A percentile compares a stretch with the other conserved stretches of the same genome.
Evolutionary conservation across 2,888 invertebrate genomes (phyloP).

Genomic region (Hyposoter didymator): DNA sequence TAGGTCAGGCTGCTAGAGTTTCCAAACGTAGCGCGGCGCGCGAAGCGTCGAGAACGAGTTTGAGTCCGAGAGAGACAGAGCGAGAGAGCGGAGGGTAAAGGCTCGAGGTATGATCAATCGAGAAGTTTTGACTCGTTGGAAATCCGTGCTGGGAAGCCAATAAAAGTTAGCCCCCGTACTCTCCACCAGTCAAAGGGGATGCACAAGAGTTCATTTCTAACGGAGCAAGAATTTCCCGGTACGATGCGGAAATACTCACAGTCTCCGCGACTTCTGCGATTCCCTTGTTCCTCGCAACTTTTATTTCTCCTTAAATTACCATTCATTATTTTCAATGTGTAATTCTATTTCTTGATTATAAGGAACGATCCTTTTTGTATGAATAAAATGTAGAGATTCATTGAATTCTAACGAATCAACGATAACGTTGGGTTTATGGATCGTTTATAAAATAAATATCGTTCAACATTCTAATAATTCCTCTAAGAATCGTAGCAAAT

Average conservation of each 20-base stretch:
- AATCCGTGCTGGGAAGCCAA: constrained; percentile 58
- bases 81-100: constrained; percentile 10
- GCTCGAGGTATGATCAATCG: constrained; percentile 58
- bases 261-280: background rate
- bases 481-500: too few relatives aligned
- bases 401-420: too few relatives aligned
- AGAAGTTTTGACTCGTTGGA: constrained; percentile 54
- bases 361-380: background rate
- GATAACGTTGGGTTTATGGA: too few relatives aligned
- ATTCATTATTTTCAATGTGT: background rate
- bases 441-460: too few relatives aligned
- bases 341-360: background rate
- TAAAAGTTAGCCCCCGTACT: constrained; percentile 49
- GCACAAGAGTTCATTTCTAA: constrained; percentile 31
- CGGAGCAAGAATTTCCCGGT: background rate
- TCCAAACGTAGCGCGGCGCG: constrained; percentile 3
- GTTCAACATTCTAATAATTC: too few relatives aligned
- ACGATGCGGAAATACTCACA: background rate
- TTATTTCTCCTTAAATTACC: background rate
- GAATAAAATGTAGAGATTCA: background rate
- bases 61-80: background rate
- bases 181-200: constrained; percentile 1
- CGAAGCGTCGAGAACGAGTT: background rate
- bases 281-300: background rate
- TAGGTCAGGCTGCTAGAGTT: constrained; percentile 40